Conservation (phyloP, 2,113 vertebrate genomes). For the Ahaetulla prasina region DNA sequence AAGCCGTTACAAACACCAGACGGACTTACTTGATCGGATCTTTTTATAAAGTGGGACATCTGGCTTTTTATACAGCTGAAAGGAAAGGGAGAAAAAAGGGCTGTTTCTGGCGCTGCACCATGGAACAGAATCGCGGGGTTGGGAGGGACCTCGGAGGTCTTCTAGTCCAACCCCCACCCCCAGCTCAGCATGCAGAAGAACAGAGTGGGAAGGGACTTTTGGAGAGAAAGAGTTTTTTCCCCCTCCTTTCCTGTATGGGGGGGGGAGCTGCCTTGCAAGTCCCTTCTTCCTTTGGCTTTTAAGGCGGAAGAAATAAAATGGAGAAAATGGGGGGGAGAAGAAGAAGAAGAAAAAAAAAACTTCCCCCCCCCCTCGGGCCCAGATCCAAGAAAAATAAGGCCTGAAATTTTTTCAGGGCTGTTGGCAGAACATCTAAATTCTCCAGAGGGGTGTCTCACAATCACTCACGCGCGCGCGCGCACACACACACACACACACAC, state of each 20-base stretch:
- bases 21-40: conserved; percentile 93
- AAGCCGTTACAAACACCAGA: conserved; percentile 3
- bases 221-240: too few species aligned
- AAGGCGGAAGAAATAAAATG: conserved; percentile 46
- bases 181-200: not conserved
- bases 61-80: conserved; percentile 94
- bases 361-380: conserved; percentile 2
- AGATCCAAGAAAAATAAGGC: conserved; percentile 70
- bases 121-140: not conserved
- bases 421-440: conserved; percentile 68
- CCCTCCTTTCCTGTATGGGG: not conserved
- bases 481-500: not conserved
- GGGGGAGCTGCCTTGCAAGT: conserved; percentile 31
- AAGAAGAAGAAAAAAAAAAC: conserved; percentile 49
- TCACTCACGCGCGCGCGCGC: not conserved
- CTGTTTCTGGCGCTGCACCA: conserved; percentile 37
- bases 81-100: conserved; percentile 51
- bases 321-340: not conserved
- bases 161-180: too few species aligned
- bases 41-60: conserved; percentile 99
- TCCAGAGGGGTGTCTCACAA: conserved; percentile 53
- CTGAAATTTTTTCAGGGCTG: conserved; percentile 57
- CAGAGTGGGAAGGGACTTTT: too few species aligned
- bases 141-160: not conserved
- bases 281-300: conserved; percentile 47